Conservation (phyloP, 2,888 invertebrate genomes). For the Pantelozetes paolii region DNA sequence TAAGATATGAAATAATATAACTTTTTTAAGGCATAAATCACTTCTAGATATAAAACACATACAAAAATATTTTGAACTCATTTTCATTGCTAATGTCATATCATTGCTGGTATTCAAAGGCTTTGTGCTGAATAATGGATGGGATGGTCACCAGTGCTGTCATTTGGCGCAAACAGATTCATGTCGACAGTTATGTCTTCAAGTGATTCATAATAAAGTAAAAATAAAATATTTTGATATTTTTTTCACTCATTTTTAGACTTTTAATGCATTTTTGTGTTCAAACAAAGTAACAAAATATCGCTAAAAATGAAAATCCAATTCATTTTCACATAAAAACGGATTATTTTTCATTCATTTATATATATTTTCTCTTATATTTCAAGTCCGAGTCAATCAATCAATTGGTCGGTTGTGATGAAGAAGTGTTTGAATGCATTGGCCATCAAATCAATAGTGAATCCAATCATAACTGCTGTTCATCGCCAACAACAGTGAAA, state of each 20-base stretch:
- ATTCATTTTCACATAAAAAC: not conserved
- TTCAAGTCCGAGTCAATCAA: not conserved
- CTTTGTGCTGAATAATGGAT: not conserved
- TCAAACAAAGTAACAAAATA: no score
- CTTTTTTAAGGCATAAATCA: no score
- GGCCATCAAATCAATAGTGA: not conserved
- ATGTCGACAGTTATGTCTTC: conserved; percentile 14
- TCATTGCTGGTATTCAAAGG: no score
- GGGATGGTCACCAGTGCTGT: conserved; percentile 28
- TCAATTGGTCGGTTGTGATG: not conserved
- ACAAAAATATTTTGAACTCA: no score
- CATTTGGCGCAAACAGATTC: conserved; percentile 21
- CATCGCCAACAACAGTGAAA: not conserved
- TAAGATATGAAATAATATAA: no score
- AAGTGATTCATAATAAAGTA: not conserved
- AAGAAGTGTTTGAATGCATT: not conserved
- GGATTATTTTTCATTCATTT: not conserved
- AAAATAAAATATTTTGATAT: not conserved
- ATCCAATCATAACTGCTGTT: not conserved
- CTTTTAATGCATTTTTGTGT: not conserved
- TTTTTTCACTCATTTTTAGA: not conserved
- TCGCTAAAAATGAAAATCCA: no score
- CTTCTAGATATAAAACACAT: no score
- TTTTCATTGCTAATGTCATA: no score
- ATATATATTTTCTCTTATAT: not conserved